phyloP scores from a whole-genome alignment of 1,140 invertebrate species.

The Telenomus remus region DNA sequence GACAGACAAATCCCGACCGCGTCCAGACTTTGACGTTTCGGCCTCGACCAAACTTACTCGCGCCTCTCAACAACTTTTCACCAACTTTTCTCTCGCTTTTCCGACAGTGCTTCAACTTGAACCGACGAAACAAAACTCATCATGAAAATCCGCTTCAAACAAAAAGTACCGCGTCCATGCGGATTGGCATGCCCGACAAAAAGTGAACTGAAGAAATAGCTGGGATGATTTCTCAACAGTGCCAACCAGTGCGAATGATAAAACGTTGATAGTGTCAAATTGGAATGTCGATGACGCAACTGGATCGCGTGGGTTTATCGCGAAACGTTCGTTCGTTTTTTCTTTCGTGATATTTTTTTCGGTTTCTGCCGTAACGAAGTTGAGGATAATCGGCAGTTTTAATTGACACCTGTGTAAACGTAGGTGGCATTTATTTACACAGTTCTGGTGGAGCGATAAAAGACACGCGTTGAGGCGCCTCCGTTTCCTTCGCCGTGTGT shows the following conservation, averaged over 20 bases:
- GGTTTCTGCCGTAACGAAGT: conserved; percentile 29
- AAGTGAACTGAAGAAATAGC: not conserved
- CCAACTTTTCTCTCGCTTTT: not conserved
- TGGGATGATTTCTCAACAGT: not conserved
- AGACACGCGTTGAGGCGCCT: conserved; percentile 45
- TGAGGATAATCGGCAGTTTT: conserved; percentile 33
- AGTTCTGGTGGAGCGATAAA: conserved; percentile 64
- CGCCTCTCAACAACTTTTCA: conserved; percentile 7
- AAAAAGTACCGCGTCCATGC: too few species aligned
- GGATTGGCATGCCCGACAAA: too few species aligned
- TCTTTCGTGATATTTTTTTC: conserved; percentile 21
- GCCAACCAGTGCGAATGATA: conserved; percentile 4
- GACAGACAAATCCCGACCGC: conserved; percentile 69
- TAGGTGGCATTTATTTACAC: conserved; percentile 70
- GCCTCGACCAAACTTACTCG: conserved; percentile 11
- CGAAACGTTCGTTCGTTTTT: conserved; percentile 2
- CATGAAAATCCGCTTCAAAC: too few species aligned
- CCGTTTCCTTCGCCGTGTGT: conserved; percentile 44
- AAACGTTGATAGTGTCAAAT: conserved; percentile 5
- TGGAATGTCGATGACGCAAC: conserved; percentile 41
- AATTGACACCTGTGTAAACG: conserved; percentile 68
- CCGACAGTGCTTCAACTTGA: too few species aligned
- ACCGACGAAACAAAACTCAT: too few species aligned
- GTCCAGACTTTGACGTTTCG: conserved; percentile 62
- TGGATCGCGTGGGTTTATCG: conserved; percentile 35